phyloP scores from a whole-genome alignment of 2,113 vertebrate genomes.

The Brachyhypopomus gauderio region DNA sequence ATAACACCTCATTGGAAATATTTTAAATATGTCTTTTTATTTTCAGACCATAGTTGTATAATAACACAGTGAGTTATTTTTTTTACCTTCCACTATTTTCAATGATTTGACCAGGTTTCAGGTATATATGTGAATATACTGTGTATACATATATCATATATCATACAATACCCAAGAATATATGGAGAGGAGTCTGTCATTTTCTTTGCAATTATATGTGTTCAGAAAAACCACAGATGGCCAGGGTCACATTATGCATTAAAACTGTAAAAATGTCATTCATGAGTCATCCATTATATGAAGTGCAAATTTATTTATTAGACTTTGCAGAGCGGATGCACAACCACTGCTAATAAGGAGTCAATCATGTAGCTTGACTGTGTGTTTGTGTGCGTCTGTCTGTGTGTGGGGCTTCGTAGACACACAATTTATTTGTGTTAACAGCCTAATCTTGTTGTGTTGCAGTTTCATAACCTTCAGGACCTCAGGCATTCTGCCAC shows the following conservation, averaged over 20 bases:
- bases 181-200: too few relatives aligned
- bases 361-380: background rate
- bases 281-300: background rate
- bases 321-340: too few relatives aligned
- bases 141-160: background rate
- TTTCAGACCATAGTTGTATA: constrained; percentile 20
- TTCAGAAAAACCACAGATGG: too few relatives aligned
- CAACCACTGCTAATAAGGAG: background rate
- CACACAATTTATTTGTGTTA: background rate
- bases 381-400: background rate
- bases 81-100: too few relatives aligned
- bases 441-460: constrained; percentile 5
- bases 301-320: background rate
- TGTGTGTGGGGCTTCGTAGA: constrained; percentile 25
- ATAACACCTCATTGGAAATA: constrained; percentile 1
- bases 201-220: too few relatives aligned
- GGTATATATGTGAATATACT: constrained; percentile 9
- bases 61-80: constrained; percentile 23
- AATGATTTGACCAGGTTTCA: background rate
- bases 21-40: constrained; percentile 4
- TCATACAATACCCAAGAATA: too few relatives aligned
- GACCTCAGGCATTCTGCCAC: constrained; percentile 82
- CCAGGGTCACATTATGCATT: background rate
- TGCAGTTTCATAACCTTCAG: constrained; percentile 85
- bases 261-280: background rate